A percentile compares a stretch with the other conserved stretches of the same genome.
Conservation (phyloP, 2,113 vertebrate species). For the Axis porcinus region DNA sequence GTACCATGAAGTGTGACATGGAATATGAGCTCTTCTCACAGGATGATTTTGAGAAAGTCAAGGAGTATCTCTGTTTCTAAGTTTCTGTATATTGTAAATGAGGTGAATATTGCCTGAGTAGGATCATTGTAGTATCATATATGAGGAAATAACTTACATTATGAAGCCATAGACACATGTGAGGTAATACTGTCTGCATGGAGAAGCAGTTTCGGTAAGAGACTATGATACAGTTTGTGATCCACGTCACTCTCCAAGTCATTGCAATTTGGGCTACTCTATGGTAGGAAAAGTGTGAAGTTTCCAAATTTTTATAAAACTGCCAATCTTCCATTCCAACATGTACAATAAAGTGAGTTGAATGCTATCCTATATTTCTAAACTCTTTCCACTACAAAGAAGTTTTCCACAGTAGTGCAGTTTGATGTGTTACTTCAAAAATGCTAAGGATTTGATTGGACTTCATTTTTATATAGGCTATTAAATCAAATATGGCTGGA, state of each 20-base stretch:
- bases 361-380: conserved; percentile 47
- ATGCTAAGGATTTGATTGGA: conserved; percentile 21
- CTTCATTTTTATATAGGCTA: not conserved
- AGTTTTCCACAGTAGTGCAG: conserved; percentile 51
- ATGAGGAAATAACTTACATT: not conserved
- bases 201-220: not conserved
- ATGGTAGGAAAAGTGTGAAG: not conserved
- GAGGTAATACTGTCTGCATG: not conserved
- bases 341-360: conserved; percentile 62
- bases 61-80: not conserved
- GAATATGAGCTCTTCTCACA: not conserved
- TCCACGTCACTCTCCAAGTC: not conserved
- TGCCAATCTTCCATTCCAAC: conserved; percentile 64
- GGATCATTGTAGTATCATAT: not conserved
- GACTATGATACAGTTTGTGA: not conserved
- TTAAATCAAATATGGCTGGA: not conserved
- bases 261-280: not conserved
- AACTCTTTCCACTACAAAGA: conserved; percentile 38
- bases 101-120: not conserved
- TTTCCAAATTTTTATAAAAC: conserved; percentile 59
- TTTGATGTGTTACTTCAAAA: not conserved
- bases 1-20: not conserved
- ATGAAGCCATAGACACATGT: not conserved
- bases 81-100: not conserved
- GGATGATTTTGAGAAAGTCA: not conserved